phyloP scores from a whole-genome alignment of 2,888 invertebrate genomes.

The Hymenopus coronatus region DNA sequence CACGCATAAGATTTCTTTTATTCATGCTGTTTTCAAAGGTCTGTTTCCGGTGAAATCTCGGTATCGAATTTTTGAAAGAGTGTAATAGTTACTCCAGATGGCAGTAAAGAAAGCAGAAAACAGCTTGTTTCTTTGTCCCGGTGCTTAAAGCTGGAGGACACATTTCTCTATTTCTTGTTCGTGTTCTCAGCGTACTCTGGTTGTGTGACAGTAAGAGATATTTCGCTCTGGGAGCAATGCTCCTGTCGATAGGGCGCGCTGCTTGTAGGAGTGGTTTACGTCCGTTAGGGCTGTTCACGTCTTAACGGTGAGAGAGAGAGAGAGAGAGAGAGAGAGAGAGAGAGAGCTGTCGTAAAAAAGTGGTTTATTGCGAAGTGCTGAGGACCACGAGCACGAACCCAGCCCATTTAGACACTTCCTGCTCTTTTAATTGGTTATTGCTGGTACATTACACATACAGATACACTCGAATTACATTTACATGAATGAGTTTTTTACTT shows the following conservation, averaged over 20 bases:
- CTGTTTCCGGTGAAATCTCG: too few species aligned
- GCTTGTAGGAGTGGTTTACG: not conserved
- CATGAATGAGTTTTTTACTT: too few species aligned
- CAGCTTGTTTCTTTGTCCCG: too few species aligned
- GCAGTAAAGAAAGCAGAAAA: too few species aligned
- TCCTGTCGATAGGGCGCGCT: not conserved
- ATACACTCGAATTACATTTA: too few species aligned
- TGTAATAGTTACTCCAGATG: too few species aligned
- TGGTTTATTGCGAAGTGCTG: not conserved
- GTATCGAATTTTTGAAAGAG: too few species aligned
- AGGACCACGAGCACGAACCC: not conserved
- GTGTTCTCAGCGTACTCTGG: not conserved
- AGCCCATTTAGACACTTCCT: not conserved
- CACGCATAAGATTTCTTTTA: too few species aligned
- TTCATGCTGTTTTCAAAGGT: too few species aligned
- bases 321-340: not conserved
- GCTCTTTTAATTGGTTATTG: not conserved
- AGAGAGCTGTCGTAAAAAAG: not conserved
- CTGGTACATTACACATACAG: too few species aligned
- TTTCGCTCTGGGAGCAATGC: not conserved
- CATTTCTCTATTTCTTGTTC: not conserved
- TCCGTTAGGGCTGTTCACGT: not conserved
- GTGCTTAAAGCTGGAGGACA: not conserved
- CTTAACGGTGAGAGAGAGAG: not conserved
- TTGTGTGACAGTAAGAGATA: not conserved